Evolutionary conservation across 92 coral and sea anemone species (phyloP), one percentile per base, ranked within the genome.

Genomic region (Scolanthus callimorphus): DNA sequence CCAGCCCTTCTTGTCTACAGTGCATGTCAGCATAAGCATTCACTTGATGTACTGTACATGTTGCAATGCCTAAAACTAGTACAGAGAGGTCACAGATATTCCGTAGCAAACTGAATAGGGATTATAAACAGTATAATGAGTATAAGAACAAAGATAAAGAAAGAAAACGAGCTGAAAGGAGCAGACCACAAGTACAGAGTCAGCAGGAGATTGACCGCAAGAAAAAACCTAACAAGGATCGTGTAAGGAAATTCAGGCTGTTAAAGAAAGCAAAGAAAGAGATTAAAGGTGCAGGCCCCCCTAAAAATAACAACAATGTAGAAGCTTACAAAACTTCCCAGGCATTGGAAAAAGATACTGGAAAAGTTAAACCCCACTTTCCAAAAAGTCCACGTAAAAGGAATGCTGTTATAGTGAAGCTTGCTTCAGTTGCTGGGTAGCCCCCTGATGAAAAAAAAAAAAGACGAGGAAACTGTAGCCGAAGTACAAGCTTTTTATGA

Each of bases 401-500:
- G 43, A 34, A 34, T 6, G 43, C 43, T 6, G 43, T 34, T 34
- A 15, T 34, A 34, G 9, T 34, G 43, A 34, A 34, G 15, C 43
- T 34, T 34, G 43, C 43, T 34, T 34, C 43, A 34, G 43, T 34
- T 34, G 43, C 43, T 6, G 15, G 15, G 43, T 6, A 34, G 43
- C 6, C 6, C 9, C 15, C 9, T 34, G 43, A 6, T 34, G 9
- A 34, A 34, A 15, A 15, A 6, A 34, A 34, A 6, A 34, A 15
- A 15, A 15, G 43, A 6, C 43, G 6, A 6, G 9, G 9, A 34
- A 34, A 34, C 15, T 6, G 43, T 6, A 34, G 9, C 15, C 9
- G 9, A 34, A 34, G 71, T 72, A 19, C 67, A 80, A 44, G 76
- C 66, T 12, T 81, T 81, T 49, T 74, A 50, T 21, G 56, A 31